Percentiles rank a stretch among this genome's conserved stretches.
Conservation (phyloP, 1,140 invertebrate species). For the Odontomachus brunneus region DNA sequence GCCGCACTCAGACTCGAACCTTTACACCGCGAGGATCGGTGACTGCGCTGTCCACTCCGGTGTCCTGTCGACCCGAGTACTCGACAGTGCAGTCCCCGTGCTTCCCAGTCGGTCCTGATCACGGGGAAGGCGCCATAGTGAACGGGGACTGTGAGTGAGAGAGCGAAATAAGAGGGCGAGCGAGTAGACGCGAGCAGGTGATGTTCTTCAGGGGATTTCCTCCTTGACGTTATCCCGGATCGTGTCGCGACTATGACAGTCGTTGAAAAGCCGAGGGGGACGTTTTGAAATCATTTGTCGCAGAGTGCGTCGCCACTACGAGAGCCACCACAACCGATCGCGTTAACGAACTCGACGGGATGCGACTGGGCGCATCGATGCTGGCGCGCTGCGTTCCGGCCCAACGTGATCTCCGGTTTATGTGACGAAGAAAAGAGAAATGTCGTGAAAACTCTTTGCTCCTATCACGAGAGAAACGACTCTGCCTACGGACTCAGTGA, state of each 20-base stretch:
- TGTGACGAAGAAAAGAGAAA: background rate
- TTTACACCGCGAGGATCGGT: conserved; percentile 76
- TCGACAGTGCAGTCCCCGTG: background rate
- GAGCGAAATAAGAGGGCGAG: background rate
- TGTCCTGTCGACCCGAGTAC: background rate
- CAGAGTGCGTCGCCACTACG: background rate
- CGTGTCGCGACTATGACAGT: background rate
- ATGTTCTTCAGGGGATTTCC: background rate
- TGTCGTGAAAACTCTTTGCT: background rate
- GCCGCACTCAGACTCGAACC: conserved; percentile 83
- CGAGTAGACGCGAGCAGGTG: conserved; percentile 17
- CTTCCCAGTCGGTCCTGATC: background rate
- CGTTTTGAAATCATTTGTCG: background rate
- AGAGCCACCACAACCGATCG: background rate
- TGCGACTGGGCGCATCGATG: background rate
- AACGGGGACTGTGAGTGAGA: background rate
- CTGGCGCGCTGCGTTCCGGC: background rate
- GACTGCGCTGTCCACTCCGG: conserved; percentile 9
- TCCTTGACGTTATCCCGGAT: background rate
- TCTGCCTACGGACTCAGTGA: background rate
- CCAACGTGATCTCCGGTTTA: background rate
- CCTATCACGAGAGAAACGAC: background rate
- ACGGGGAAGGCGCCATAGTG: background rate
- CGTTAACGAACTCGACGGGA: background rate
- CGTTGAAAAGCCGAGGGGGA: background rate